phyloP scores from a whole-genome alignment of 2,113 vertebrate species.

The Forbesichthys agassizii region DNA sequence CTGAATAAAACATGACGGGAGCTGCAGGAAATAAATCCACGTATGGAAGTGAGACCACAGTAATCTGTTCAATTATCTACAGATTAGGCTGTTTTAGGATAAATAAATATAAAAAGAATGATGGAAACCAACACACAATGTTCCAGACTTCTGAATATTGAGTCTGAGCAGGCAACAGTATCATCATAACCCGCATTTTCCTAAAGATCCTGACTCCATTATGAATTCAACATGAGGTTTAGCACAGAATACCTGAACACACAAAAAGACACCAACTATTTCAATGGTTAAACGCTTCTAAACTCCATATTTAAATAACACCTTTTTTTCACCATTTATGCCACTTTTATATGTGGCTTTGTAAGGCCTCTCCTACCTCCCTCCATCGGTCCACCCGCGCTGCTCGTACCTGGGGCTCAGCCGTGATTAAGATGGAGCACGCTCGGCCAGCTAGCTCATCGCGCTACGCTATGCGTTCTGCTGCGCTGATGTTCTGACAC shows the following conservation, averaged over 20 bases:
- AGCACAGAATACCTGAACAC: no score
- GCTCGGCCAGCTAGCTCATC: conserved; percentile 56
- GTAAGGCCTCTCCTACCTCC: conserved; percentile 18
- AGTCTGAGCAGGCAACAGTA: neutral
- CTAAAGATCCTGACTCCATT: no score
- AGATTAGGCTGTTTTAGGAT: neutral
- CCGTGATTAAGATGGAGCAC: conserved; percentile 74
- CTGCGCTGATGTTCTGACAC: conserved; percentile 68
- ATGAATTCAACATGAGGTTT: no score
- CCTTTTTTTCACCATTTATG: neutral
- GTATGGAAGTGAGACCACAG: conserved; percentile 2
- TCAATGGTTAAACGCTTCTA: neutral
- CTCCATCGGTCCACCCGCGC: neutral
- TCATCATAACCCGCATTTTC: neutral
- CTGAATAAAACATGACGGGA: conserved; percentile 50
- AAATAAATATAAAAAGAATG: neutral
- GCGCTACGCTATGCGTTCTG: conserved; percentile 67
- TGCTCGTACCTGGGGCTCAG: conserved; percentile 55
- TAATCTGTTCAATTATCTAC: neutral
- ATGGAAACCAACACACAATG: neutral
- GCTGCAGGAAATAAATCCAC: conserved; percentile 41
- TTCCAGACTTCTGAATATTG: neutral
- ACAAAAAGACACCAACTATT: neutral
- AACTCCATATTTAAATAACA: no score
- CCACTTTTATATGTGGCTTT: conserved; percentile 12